phyloP scores from a whole-genome alignment of 2,113 vertebrate species.

The Miniopterus natalensis region DNA sequence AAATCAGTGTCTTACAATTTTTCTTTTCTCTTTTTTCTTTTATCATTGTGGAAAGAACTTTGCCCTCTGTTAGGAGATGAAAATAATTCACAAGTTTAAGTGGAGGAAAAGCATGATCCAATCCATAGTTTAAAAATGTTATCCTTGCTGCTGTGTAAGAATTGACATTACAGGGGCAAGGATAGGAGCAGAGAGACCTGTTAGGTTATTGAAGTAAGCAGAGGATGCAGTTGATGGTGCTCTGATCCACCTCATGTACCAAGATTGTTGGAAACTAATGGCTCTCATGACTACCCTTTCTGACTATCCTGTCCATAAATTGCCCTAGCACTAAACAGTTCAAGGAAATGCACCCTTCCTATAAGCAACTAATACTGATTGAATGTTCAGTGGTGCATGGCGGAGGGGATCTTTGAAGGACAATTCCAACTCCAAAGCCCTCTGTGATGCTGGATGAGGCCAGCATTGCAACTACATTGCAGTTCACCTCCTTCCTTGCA shows the following conservation, averaged over 20 bases:
- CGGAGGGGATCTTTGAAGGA: background rate
- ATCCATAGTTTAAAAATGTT: background rate
- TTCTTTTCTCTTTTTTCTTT: background rate
- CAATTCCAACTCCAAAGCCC: background rate
- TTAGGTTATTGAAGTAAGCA: background rate
- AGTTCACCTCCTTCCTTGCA: background rate
- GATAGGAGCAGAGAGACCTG: background rate
- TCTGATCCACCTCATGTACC: too few relatives aligned
- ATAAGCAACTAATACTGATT: background rate
- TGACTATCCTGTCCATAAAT: background rate
- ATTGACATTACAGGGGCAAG: background rate
- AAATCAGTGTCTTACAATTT: background rate
- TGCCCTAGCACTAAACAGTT: background rate
- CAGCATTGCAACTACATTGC: background rate
- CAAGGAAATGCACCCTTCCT: background rate
- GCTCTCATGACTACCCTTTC: background rate
- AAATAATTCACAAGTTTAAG: background rate
- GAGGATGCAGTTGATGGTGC: background rate
- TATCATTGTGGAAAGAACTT: background rate
- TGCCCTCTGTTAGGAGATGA: background rate
- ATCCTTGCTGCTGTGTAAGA: background rate
- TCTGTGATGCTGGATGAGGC: conserved; percentile 24
- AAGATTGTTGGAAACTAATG: background rate
- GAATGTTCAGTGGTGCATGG: background rate
- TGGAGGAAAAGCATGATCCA: background rate